These are phyloP conservation scores for Adoxophyes honmai DNA, from an alignment of 1,140 invertebrate species.

Conservation along the genomic window DNA sequence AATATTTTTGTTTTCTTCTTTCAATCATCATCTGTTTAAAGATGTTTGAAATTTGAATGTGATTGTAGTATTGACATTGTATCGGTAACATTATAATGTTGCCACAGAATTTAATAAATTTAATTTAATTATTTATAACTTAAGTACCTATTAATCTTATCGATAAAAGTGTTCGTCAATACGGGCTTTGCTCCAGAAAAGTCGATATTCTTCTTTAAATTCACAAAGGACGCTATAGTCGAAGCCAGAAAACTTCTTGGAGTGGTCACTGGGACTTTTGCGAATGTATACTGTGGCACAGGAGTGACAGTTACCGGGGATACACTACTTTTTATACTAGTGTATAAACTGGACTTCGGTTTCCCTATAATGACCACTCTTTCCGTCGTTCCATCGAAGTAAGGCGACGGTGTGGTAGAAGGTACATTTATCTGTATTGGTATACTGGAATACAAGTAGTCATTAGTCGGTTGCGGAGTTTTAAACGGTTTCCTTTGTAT, in stretches of 20 bases:
- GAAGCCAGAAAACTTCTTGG: conserved; percentile 49
- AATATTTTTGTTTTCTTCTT: too few species aligned
- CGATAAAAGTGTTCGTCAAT: conserved; percentile 48
- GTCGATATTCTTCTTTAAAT: conserved; percentile 42
- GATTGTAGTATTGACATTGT: too few species aligned
- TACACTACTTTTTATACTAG: conserved; percentile 27
- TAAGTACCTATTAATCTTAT: conserved; percentile 56
- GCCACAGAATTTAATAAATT: too few species aligned
- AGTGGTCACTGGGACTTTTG: conserved; percentile 26
- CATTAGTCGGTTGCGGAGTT: conserved; percentile 15
- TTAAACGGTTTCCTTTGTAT: conserved; percentile 29
- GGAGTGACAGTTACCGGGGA: conserved; percentile 16
- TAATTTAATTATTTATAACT: conserved; percentile 25
- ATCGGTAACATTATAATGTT: too few species aligned
- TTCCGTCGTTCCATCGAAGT: conserved; percentile 36
- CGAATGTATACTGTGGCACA: conserved; percentile 14
- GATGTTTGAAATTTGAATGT: too few species aligned
- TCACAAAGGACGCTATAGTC: conserved; percentile 34
- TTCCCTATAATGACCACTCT: conserved; percentile 44
- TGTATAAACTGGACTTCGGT: conserved; percentile 37
- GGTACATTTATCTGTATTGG: conserved; percentile 35
- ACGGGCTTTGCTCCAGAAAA: conserved; percentile 38
- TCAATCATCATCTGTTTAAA: too few species aligned
- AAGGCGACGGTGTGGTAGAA: conserved; percentile 30
- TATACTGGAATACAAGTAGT: conserved; percentile 22